These are phyloP conservation scores for Patiria miniata DNA, from an alignment of 35 echinoderm and acorn worm genomes.

Conservation along the genomic window DNA sequence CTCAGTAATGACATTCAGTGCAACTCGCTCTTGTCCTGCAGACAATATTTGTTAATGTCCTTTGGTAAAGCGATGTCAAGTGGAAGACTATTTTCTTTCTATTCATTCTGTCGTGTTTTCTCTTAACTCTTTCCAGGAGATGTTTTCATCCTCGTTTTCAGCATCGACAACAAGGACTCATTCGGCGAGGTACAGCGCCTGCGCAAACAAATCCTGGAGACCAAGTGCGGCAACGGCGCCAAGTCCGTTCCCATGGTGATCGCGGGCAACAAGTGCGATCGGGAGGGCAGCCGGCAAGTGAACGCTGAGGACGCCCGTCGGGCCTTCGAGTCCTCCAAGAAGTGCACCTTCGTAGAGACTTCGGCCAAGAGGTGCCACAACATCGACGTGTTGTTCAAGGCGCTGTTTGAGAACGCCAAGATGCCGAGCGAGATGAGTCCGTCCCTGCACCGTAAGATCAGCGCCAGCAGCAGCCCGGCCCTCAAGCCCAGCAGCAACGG, in stretches of 20 bases:
- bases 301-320: conserved; percentile 74
- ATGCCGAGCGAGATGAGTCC: conserved; percentile 98
- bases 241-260: conserved; percentile 95
- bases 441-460: conserved; percentile 91
- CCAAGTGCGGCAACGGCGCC: conserved; percentile 71
- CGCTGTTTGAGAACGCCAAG: conserved; percentile 94
- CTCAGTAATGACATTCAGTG: too few relatives aligned
- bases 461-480: conserved; percentile 73
- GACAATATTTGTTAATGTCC: too few relatives aligned
- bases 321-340: conserved; percentile 60
- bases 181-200: conserved; percentile 85
- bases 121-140: conserved; percentile 75
- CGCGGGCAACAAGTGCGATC: conserved; percentile 95
- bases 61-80: too few relatives aligned
- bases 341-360: conserved; percentile 90
- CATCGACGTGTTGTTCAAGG: conserved; percentile 84
- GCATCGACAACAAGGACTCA: conserved; percentile 81
- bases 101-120: not conserved
- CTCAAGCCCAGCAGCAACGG: conserved; percentile 66
- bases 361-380: conserved; percentile 92
- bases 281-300: conserved; percentile 63
- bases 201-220: conserved; percentile 82
- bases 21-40: too few relatives aligned
- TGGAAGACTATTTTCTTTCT: too few relatives aligned
- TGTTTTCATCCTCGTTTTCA: conserved; percentile 95